These are phyloP conservation scores for Xiphophorus maculatus DNA, from an alignment of 2,113 vertebrate species.

Conservation along the genomic window DNA sequence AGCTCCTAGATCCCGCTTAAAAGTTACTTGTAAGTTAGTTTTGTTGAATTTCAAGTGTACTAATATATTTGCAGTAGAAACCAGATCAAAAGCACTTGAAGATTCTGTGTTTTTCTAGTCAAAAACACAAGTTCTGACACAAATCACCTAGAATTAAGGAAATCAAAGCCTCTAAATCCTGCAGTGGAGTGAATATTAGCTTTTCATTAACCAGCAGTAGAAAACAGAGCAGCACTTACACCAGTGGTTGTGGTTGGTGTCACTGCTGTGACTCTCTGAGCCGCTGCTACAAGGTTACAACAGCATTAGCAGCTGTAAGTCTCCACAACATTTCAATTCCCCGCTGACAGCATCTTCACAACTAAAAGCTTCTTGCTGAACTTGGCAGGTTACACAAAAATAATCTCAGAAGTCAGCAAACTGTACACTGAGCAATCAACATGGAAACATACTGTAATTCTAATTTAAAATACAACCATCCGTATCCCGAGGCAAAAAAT, in stretches of 20 bases:
- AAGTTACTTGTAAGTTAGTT: too few species aligned
- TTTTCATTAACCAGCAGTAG: constrained; percentile 28
- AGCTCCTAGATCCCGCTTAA: too few species aligned
- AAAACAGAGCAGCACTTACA: constrained; percentile 47
- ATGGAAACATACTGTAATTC: constrained; percentile 48
- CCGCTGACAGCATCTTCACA: constrained; percentile 41
- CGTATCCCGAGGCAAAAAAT: constrained; percentile 65
- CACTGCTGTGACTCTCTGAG: constrained; percentile 43
- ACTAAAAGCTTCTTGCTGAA: constrained; percentile 23
- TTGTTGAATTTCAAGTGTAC: too few species aligned
- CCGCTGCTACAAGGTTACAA: constrained; percentile 50
- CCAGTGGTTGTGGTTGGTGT: constrained; percentile 31
- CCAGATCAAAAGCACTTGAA: too few species aligned
- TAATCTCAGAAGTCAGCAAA: constrained; percentile 66
- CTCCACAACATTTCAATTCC: constrained; percentile 27
- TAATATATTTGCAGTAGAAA: too few species aligned
- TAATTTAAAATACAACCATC: constrained; percentile 64
- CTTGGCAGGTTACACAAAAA: constrained; percentile 48
- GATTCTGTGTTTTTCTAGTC: too few species aligned
- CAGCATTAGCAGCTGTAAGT: constrained; percentile 53
- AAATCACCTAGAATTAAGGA: constrained; percentile 1
- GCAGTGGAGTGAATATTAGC: constrained; percentile 34
- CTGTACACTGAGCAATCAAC: constrained; percentile 66
- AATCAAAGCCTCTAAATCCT: constrained; percentile 21
- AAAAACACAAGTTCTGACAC: not conserved